phyloP scores from a whole-genome alignment of 2,888 invertebrate genomes.

The Drosophila yooni region DNA sequence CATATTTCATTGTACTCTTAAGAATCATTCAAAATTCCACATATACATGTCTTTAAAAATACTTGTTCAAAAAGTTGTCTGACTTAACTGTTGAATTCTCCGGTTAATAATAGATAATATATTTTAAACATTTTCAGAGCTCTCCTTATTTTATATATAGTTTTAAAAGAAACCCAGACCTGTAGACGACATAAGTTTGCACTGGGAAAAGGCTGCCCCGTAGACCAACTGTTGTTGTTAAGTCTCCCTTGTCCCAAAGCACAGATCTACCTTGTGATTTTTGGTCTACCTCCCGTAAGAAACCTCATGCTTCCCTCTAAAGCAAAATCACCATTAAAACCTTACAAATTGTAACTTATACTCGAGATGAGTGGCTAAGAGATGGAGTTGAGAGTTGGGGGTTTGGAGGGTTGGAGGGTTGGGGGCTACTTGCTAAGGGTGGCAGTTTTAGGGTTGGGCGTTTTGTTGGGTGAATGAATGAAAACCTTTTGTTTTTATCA shows the following conservation, averaged over 20 bases:
- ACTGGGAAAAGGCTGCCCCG: slow-evolving; percentile 20
- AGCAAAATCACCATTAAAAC: slow-evolving; percentile 66
- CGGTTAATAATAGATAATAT: neutral
- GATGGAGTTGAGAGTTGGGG: slow-evolving; percentile 10
- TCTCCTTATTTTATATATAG: neutral
- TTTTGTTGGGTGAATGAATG: neutral
- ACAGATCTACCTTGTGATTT: slow-evolving; percentile 29
- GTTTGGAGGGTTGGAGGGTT: slow-evolving; percentile 1
- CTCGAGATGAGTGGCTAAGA: slow-evolving; percentile 57
- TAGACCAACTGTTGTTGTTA: slow-evolving; percentile 26
- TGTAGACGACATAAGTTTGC: neutral
- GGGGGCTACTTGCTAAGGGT: slow-evolving; percentile 8
- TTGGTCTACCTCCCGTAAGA: slow-evolving; percentile 10
- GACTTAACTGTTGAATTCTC: neutral
- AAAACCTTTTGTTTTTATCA: slow-evolving; percentile 78
- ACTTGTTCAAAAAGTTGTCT: neutral
- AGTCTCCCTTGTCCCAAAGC: slow-evolving; percentile 1
- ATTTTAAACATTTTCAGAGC: neutral
- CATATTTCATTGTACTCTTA: neutral
- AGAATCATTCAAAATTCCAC: neutral
- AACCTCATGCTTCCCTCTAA: neutral
- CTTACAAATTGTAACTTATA: slow-evolving; percentile 78
- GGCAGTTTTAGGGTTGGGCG: slow-evolving; percentile 12
- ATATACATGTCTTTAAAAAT: neutral
- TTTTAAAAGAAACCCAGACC: neutral